These are phyloP conservation scores for Peromyscus nudipes DNA, from an alignment of 2,797 vertebrate genomes.

Conservation along the genomic window DNA sequence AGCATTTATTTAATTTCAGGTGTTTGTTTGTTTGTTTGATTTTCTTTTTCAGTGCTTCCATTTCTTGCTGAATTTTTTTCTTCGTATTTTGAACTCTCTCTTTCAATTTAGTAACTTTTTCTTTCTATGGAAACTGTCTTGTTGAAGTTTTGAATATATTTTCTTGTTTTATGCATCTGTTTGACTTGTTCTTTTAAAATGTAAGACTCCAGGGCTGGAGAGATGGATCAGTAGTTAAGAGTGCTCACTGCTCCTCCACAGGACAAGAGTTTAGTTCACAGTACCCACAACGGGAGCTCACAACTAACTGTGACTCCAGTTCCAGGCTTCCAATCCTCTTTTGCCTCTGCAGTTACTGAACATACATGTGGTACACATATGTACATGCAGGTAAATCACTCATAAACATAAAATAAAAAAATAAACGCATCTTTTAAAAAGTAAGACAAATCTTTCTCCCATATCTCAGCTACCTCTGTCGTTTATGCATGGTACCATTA, in stretches of 20 bases:
- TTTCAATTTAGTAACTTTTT: neutral
- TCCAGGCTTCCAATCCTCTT: no score
- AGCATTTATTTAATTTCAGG: neutral
- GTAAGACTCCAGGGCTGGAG: no score
- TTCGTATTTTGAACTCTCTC: neutral
- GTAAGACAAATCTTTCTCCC: neutral
- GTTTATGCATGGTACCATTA: neutral
- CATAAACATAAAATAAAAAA: neutral
- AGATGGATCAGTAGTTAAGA: no score
- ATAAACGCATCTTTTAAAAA: neutral
- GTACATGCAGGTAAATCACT: neutral
- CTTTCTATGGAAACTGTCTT: neutral
- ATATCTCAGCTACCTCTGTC: neutral
- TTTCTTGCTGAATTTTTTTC: neutral
- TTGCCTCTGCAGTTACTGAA: no score
- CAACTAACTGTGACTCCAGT: neutral
- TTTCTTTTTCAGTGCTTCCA: neutral
- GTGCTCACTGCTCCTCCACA: no score
- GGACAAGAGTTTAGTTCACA: neutral
- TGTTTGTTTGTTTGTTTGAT: neutral
- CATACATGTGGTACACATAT: no score
- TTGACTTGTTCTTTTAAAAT: neutral
- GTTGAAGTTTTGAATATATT: neutral
- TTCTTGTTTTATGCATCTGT: neutral
- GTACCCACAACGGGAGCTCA: neutral